A percentile compares a stretch with the other conserved stretches of the same genome.
Evolutionary conservation across 2,113 vertebrate species (phyloP).

Genomic region (Rhabdornis inornatus): DNA sequence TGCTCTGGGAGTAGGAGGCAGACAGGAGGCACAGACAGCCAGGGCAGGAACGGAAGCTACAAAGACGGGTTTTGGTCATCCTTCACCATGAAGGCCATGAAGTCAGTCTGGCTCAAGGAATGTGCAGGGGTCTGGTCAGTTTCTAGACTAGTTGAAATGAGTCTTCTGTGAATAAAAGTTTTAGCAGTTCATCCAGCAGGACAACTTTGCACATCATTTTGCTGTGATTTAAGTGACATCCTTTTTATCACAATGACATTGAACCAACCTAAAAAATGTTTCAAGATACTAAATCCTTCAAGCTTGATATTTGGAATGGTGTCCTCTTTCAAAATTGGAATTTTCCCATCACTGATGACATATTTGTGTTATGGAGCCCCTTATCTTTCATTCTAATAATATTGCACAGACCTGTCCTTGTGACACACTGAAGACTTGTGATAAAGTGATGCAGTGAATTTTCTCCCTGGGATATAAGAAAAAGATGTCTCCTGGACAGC

Average conservation of each 20-base stretch:
- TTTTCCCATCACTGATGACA: conserved; percentile 38
- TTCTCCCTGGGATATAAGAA: conserved; percentile 7
- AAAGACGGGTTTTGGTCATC: not conserved
- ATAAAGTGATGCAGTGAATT: conserved; percentile 51
- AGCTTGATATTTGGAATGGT: conserved; percentile 45
- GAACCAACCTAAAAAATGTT: conserved; percentile 56
- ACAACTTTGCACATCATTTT: conserved; percentile 17
- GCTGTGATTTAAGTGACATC: conserved; percentile 46
- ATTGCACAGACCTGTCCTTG: conserved; percentile 20
- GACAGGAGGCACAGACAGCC: not conserved
- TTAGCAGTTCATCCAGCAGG: not conserved
- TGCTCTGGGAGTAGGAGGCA: not conserved
- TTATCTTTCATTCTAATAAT: conserved; percentile 52
- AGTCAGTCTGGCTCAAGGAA: not conserved
- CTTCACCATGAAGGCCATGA: not conserved
- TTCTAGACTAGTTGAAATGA: not conserved
- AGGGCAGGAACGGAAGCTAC: not conserved
- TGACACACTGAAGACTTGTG: conserved; percentile 18
- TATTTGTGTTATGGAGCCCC: conserved; percentile 31
- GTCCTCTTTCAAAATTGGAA: conserved; percentile 45
- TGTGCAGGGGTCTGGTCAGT: not conserved
- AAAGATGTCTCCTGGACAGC: not conserved
- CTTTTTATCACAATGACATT: conserved; percentile 45
- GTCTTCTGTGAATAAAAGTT: not conserved
- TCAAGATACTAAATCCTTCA: conserved; percentile 58